Evolutionary conservation across 2,888 invertebrate species (phyloP).

Genomic region (Noctua pronuba): DNA sequence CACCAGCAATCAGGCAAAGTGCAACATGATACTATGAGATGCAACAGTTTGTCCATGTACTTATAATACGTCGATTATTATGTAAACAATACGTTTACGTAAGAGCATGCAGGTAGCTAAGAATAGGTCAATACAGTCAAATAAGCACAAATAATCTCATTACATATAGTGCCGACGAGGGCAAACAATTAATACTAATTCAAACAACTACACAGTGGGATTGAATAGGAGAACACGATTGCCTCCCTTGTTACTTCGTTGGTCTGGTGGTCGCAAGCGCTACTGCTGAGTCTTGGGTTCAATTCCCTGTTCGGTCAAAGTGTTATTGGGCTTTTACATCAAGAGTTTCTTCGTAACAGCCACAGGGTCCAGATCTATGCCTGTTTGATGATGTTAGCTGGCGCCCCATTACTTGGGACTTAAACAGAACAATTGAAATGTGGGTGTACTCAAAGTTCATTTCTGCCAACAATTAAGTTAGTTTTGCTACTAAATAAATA

Average conservation of each 20-base stretch:
- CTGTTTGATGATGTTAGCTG: background rate
- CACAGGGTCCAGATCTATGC: background rate
- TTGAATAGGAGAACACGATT: background rate
- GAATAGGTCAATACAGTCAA: background rate
- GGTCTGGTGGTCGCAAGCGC: background rate
- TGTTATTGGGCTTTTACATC: background rate
- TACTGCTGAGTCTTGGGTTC: background rate
- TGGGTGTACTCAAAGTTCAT: background rate
- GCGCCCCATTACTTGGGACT: background rate
- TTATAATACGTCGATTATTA: too few relatives aligned
- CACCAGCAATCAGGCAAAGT: background rate
- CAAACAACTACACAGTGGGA: background rate
- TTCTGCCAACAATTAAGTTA: background rate
- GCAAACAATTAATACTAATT: conserved; percentile 18
- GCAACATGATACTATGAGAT: background rate
- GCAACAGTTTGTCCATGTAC: background rate
- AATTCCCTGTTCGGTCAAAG: background rate
- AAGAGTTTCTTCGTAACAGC: background rate
- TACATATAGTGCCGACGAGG: background rate
- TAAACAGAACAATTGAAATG: background rate
- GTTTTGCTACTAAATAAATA: background rate
- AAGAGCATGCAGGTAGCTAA: background rate
- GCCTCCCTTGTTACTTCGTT: background rate
- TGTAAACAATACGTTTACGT: background rate
- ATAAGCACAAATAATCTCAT: background rate